Conservation (phyloP, 2,888 invertebrate species). For the Phortica magna region DNA sequence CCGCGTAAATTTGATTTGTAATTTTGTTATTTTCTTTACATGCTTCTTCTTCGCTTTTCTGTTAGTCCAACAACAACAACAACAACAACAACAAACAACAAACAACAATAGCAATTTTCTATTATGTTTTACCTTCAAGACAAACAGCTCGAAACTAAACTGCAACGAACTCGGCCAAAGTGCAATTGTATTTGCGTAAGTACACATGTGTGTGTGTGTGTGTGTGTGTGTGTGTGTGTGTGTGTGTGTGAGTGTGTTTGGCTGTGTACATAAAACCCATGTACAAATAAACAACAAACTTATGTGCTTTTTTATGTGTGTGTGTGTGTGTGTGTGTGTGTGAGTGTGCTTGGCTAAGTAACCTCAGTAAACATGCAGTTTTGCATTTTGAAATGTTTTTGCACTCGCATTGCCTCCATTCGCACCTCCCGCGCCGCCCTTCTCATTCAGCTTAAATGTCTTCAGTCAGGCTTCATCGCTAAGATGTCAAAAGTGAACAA, state of each 20-base stretch:
- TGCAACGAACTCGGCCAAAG: constrained; percentile 12
- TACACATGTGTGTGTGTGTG: neutral
- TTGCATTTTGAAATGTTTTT: constrained; percentile 7
- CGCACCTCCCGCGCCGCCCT: neutral
- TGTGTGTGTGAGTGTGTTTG: neutral
- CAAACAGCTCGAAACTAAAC: constrained; percentile 14
- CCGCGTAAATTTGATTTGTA: constrained; percentile 47
- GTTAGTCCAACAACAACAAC: neutral
- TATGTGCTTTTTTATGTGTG: neutral
- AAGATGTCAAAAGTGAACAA: constrained; percentile 25
- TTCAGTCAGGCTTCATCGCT: constrained; percentile 20
- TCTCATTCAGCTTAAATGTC: constrained; percentile 16
- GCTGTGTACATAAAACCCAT: constrained; percentile 2
- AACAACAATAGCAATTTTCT: neutral
- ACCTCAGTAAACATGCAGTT: constrained; percentile 28
- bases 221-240: neutral
- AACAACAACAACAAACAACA: neutral
- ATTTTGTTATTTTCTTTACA: neutral
- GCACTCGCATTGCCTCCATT: neutral
- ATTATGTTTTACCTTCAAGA: constrained; percentile 26
- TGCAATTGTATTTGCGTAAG: constrained; percentile 27
- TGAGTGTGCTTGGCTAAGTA: neutral
- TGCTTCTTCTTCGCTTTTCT: neutral
- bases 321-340: neutral
- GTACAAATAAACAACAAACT: constrained; percentile 7